Conservation (phyloP, 2,888 invertebrate species). For the Meganola albula region DNA sequence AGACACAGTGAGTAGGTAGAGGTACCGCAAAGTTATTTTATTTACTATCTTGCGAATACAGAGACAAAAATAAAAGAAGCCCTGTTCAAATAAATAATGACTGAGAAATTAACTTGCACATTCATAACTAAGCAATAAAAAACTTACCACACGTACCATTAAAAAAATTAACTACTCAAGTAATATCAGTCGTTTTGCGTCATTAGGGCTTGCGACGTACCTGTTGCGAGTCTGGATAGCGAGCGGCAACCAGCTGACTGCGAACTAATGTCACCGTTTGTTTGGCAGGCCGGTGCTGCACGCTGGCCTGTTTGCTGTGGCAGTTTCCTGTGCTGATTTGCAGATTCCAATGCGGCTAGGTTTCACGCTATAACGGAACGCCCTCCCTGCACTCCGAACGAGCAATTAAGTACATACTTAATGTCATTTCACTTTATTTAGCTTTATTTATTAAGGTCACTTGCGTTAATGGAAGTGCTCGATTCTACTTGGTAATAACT, state of each 20-base stretch:
- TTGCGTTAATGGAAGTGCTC: conserved; percentile 13
- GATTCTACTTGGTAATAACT: conserved; percentile 10
- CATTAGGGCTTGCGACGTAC: conserved; percentile 8
- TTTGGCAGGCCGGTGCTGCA: conserved; percentile 77
- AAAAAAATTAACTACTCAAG: too few relatives aligned
- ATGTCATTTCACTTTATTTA: conserved; percentile 15
- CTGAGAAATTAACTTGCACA: too few relatives aligned
- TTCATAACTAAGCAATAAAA: too few relatives aligned
- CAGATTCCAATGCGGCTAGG: conserved; percentile 63
- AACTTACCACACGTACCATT: too few relatives aligned
- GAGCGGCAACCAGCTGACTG: conserved; percentile 41
- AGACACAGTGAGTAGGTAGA: conserved; percentile 53
- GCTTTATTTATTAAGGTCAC: conserved; percentile 13
- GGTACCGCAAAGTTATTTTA: too few relatives aligned
- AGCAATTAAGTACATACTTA: conserved; percentile 31
- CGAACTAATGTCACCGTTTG: conserved; percentile 65
- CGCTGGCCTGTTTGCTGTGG: conserved; percentile 76
- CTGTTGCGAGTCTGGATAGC: conserved; percentile 28
- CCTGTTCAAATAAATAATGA: too few relatives aligned
- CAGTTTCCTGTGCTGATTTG: conserved; percentile 75
- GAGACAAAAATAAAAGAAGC: too few relatives aligned
- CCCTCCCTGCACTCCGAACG: conserved; percentile 52
- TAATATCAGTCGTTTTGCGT: conserved; percentile 7
- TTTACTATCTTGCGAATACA: too few relatives aligned
- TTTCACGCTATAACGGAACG: conserved; percentile 47